Evolutionary conservation across 2,797 vertebrate genomes (phyloP), one percentile per base, ranked within the genome.

Genomic region (Urophycis tenuis): DNA sequence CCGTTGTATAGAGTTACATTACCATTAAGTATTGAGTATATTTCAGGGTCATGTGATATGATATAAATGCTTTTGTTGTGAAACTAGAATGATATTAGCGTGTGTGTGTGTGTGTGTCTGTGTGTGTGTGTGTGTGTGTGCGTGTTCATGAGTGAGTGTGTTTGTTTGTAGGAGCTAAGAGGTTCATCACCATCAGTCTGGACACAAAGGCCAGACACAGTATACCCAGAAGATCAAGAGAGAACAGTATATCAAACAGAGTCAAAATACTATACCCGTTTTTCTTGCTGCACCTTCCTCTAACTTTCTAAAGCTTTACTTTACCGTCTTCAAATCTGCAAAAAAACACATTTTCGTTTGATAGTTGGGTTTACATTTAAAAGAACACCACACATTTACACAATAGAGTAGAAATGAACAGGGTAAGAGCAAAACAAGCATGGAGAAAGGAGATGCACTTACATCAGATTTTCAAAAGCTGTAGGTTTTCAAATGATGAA

Each of bases 181-280:
- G 86, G 85, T 19, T 17, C 84, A 71, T 80, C 81, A 83, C 82
- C 32, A n/a, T 71, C 75, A 75, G 83, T 85, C 76, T 81, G 84
- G 86, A 89, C 85, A 92, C 89, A 89, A 88, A 88, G 83, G 83
- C n/a, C n/a, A n/a, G n/a, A n/a, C 79, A 85, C 79, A 88, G 87
- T 80, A 71, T 19, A 60, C 74, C 10, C 8, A 71, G 79, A 41
- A 80, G 75, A 80, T 60, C 45, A 73, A 69, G 29, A 14, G n/a
- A 39, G 73, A 74, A 69, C 69, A 75, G 25, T 72, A 72, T 77
- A 83, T 74, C 81, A 6, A 39, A 39, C 11, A 39, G 15, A 49
- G 39, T 41, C 14, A 14, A 41, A 41, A 15, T 14, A 41, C 39
- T 88, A 84, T 89, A 90, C 86, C 86, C 89, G 89, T 81, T 79